Evolutionary conservation across 2,797 vertebrate species (phyloP).

Genomic region (Melanotaenia maccullochi): DNA sequence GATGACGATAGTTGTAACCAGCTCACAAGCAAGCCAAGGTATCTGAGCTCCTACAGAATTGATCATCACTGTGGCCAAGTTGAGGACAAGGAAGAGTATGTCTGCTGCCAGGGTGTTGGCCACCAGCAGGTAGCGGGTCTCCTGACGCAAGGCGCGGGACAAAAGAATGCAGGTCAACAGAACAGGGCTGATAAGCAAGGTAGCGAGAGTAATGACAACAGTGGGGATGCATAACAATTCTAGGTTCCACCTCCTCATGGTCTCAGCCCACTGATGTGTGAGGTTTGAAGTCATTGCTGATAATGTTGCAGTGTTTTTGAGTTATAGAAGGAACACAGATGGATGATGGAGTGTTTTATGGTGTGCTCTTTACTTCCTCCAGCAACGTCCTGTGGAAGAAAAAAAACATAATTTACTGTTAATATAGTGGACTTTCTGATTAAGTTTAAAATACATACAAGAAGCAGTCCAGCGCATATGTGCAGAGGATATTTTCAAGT

Average conservation of each 20-base stretch:
- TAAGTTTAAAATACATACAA: not conserved
- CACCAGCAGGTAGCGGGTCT: constrained; percentile 85
- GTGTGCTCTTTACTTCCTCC: constrained; percentile 10
- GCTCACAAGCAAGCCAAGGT: constrained; percentile 72
- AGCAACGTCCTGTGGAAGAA: constrained; percentile 32
- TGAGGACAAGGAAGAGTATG: constrained; percentile 81
- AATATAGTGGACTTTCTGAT: not conserved
- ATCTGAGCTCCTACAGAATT: constrained; percentile 56
- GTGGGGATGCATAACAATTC: constrained; percentile 80
- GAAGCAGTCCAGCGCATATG: not conserved
- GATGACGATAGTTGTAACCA: constrained; percentile 71
- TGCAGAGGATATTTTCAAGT: not conserved
- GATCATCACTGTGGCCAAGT: constrained; percentile 70
- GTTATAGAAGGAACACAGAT: not conserved
- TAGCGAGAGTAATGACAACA: constrained; percentile 69
- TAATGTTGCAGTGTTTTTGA: constrained; percentile 36
- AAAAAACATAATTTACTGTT: not conserved
- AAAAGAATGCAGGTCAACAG: constrained; percentile 79
- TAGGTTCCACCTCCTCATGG: constrained; percentile 61
- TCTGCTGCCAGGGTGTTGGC: constrained; percentile 84
- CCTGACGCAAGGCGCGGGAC: constrained; percentile 73
- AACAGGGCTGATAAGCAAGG: constrained; percentile 78
- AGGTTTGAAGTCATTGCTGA: constrained; percentile 45
- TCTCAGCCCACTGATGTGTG: constrained; percentile 67
- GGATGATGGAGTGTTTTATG: constrained; percentile 14